Conservation (phyloP, 2,113 vertebrate species). For the Colossoma macropomum region DNA sequence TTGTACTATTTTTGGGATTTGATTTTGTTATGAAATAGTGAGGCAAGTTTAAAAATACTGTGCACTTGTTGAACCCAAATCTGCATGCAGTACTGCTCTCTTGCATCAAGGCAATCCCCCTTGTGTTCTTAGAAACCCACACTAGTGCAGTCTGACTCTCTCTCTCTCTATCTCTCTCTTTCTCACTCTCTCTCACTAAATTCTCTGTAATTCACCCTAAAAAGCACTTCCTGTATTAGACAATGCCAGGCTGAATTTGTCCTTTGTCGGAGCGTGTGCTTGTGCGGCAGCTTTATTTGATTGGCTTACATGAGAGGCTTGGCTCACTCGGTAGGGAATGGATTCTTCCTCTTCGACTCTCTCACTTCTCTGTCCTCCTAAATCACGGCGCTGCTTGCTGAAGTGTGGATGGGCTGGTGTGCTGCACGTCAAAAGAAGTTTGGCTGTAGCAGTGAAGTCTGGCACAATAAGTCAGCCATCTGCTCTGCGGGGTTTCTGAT, state of each 20-base stretch:
- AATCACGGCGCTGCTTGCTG: conserved; percentile 1
- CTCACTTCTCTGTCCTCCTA: conserved; percentile 32
- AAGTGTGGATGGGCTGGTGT: background rate
- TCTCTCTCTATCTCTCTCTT: background rate
- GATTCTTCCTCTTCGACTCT: conserved; percentile 27
- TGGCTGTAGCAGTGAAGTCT: background rate
- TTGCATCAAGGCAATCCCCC: background rate
- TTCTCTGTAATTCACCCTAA: background rate
- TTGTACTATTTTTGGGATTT: background rate
- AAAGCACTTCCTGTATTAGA: conserved; percentile 12
- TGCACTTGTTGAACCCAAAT: background rate
- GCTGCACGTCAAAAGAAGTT: background rate
- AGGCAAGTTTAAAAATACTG: background rate
- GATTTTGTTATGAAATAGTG: background rate
- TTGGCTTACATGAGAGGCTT: background rate
- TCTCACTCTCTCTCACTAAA: background rate
- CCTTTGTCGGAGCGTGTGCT: background rate
- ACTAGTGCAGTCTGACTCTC: background rate
- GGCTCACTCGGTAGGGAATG: background rate
- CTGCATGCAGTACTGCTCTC: background rate
- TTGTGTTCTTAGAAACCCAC: background rate
- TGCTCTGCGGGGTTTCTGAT: background rate
- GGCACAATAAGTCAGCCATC: background rate
- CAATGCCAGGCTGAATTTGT: conserved; percentile 12
- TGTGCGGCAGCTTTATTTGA: background rate